Evolutionary conservation across 1,140 invertebrate genomes (phyloP).

Genomic region (Scylla paramamosain): DNA sequence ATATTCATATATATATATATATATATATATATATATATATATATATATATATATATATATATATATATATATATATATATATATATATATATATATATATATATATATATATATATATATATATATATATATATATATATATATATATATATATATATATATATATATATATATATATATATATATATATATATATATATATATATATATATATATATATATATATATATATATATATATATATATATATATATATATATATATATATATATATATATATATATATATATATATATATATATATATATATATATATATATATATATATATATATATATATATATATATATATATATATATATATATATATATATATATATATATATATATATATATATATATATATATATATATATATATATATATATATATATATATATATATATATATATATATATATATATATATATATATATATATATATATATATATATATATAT

Average conservation of each 20-base stretch:
- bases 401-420: conserved; percentile 19
- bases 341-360: neutral
- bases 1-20: neutral
- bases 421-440: conserved; percentile 1
- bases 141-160: conserved; percentile 37
- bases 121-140: conserved; percentile 38
- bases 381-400: conserved; percentile 26
- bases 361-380: conserved; percentile 26
- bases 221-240: neutral
- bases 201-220: conserved; percentile 13
- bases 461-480: conserved; percentile 44
- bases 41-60: neutral
- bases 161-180: neutral
- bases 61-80: neutral
- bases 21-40: neutral
- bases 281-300: conserved; percentile 19
- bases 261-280: conserved; percentile 3
- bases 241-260: neutral
- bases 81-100: conserved; percentile 40
- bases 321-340: conserved; percentile 34
- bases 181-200: conserved; percentile 18
- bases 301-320: conserved; percentile 37
- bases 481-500: conserved; percentile 47
- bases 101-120: conserved; percentile 44
- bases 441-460: conserved; percentile 39